These are phyloP conservation scores for Hyles vespertilio DNA, from an alignment of 1,140 invertebrate species.

Conservation along the genomic window DNA sequence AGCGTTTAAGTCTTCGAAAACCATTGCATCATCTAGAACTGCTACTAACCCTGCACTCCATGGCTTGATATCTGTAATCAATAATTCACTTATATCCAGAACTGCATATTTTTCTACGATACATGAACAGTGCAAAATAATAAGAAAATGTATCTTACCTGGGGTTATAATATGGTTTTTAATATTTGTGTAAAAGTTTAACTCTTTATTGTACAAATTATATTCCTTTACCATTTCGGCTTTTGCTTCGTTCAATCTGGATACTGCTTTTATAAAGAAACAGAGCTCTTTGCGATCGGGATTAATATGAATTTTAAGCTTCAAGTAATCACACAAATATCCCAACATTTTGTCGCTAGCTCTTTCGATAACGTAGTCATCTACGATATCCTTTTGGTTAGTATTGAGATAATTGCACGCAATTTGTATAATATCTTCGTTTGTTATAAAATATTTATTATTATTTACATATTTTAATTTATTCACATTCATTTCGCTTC, in stretches of 20 bases:
- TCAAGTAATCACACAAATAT: constrained; percentile 59
- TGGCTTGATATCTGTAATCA: constrained; percentile 41
- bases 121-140: too few species aligned
- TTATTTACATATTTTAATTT: constrained; percentile 40
- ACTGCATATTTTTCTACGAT: too few species aligned
- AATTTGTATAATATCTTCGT: constrained; percentile 42
- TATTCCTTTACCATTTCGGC: constrained; percentile 51
- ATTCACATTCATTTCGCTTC: not conserved
- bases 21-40: constrained; percentile 43
- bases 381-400: constrained; percentile 21
- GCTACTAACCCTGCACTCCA: constrained; percentile 51
- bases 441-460: constrained; percentile 46
- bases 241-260: constrained; percentile 49
- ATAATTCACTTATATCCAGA: too few species aligned
- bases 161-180: constrained; percentile 33
- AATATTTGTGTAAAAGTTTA: constrained; percentile 44
- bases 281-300: constrained; percentile 23
- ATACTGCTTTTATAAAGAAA: constrained; percentile 61
- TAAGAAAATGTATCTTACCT: constrained; percentile 26
- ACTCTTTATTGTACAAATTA: constrained; percentile 52
- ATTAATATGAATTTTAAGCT: constrained; percentile 36
- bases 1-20: constrained; percentile 57
- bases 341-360: constrained; percentile 64
- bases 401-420: constrained; percentile 26
- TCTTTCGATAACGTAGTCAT: constrained; percentile 33